phyloP scores from a whole-genome alignment of 2,797 vertebrate species.

The Mus spretus region DNA sequence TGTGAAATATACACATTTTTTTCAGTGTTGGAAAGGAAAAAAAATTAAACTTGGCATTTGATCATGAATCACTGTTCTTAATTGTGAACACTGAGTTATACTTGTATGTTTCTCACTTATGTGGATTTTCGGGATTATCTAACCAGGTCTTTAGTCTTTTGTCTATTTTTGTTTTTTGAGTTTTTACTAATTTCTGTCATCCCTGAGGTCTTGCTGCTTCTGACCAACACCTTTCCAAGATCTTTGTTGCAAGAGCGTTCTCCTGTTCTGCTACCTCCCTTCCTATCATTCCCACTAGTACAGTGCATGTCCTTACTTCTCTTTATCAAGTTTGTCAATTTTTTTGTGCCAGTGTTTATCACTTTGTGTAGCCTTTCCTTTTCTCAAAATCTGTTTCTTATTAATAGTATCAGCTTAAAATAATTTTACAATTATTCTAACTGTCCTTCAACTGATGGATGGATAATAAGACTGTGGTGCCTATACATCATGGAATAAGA shows the following conservation, averaged over 20 bases:
- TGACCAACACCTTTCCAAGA: neutral
- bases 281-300: neutral
- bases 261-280: neutral
- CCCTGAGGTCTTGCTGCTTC: neutral
- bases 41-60: neutral
- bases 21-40: neutral
- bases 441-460: neutral
- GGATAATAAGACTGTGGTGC: neutral
- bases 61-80: neutral
- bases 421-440: neutral
- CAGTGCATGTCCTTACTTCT: neutral
- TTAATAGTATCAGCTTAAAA: neutral
- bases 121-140: neutral
- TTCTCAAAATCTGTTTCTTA: neutral
- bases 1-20: neutral
- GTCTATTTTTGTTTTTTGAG: neutral
- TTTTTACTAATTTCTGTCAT: neutral
- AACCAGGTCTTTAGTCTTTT: neutral
- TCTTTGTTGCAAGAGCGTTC: neutral
- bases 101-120: neutral
- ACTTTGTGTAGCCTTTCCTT: neutral
- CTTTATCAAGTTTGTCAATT: neutral
- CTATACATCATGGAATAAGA: neutral
- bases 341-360: neutral
- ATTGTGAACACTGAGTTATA: neutral